Evolutionary conservation across 1,140 invertebrate genomes (phyloP), one percentile per base, ranked within the genome.

Genomic region (Sinonovacula constricta): DNA sequence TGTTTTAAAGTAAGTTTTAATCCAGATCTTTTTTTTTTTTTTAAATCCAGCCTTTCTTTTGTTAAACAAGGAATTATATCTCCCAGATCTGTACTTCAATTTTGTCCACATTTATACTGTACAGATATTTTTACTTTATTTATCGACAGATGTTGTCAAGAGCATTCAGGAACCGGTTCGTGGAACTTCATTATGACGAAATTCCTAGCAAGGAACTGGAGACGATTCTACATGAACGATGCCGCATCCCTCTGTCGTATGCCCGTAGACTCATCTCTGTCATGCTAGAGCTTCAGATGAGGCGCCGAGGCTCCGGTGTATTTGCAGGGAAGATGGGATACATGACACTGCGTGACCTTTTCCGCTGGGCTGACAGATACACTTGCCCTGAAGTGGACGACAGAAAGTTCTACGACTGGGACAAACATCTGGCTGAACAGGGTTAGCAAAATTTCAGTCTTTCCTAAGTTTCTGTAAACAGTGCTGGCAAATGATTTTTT

Each of bases 311-410:
- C 2, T 97, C 96, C 33, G 96, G 96, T 10, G 94, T 97, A 3
- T 97, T 98, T 90, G 95, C 96, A 79, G 97, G 97, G 0, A 99
- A 99, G 92, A 95, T 97, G 85, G 96, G 97, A 45, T 99, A 97
- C 86, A 97, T 98, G 70, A 99, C 98, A 0, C 90, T 99, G 7
- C 93, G 98, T 85, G 98, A 99, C 92, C 92, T 99, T 0, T 99
- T 99, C 88, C 93, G 98, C 65, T 99, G 99, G 99, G 98, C 97
- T 0, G 96, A 99, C 88, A 93, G 98, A 34, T 99, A 99, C 89
- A 94, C 95, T 31, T 84, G 83, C 36, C 75, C 84, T 1, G 81
- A 77, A 30, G 71, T 84, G 65, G 81, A 81, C 30, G 77, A 71
- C 7, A 69, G 57, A 5, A 86, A 83, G 65, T 88, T 84, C 68